Base-by-base conservation (phyloP, 2,888 invertebrate genomes). In the Synergus laeviventris region DNA sequence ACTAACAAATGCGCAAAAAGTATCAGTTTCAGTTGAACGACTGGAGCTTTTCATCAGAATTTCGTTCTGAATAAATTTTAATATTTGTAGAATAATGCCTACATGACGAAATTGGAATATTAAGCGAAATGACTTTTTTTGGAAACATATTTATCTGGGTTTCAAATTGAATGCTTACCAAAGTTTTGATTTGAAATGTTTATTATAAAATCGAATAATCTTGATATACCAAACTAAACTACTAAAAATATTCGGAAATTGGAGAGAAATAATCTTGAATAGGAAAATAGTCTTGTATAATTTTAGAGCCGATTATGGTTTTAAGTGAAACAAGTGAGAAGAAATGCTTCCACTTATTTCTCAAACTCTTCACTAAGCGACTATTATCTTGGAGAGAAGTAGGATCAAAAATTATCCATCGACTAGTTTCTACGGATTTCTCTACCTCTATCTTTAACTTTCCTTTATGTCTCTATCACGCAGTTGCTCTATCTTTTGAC, bases 331-430 rank as follows among this genome's bases (percentile, higher is more conserved):
- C 18, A 64, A 18, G 21, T 62, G 64, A 14, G 49, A 45, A 70
- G 70, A 70, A 54, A 49, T 31, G 49, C 45, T 54, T 45, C n/a
- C 49, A 49, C 70, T 66, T 45, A 31, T 16, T 12, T 45, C 45
- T 70, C 45, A 24, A 21, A 21, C 31, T 21, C 36, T 14, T 66
- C 66, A 54, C 45, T 24, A 70, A 49, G 8, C 16, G 49, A 70
- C 49, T 54, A 70, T 70, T 70, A 70, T 70, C 70, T 49, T 70
- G n/a, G 49, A 36, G n/a, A 12, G 45, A 70, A 70, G 49, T 70
- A 70, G 70, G 70, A 70, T 70, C 49, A 70, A 70, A 70, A 70
- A 70, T 70, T 2, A 70, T 24, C 49, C 45, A 49, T 70, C 70
- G 31, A 70, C 70, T 49, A 70, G 49, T 70, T 70, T 70, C 70